Conservation (phyloP, 2,888 invertebrate species). For the Nyleta sp. region DNA sequence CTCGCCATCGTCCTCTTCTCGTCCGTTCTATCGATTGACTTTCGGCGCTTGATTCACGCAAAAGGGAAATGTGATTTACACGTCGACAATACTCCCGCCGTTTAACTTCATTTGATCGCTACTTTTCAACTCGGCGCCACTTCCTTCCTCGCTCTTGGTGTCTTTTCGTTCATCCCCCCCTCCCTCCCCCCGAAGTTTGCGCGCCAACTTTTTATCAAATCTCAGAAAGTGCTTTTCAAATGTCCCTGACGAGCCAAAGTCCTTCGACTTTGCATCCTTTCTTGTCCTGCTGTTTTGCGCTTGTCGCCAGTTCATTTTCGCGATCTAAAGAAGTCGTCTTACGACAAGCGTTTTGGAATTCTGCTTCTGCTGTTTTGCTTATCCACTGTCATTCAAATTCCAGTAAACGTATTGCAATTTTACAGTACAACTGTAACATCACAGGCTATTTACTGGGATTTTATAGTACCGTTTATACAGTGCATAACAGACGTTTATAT, state of each 20-base stretch:
- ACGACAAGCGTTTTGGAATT: too few species aligned
- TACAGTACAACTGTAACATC: too few species aligned
- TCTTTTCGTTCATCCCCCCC: neutral
- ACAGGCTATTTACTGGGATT: too few species aligned
- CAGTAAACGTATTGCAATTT: too few species aligned
- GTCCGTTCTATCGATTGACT: slow-evolving; percentile 46
- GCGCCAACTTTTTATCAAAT: slow-evolving; percentile 28
- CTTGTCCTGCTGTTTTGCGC: too few species aligned
- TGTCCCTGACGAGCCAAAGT: neutral
- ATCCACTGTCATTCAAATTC: too few species aligned
- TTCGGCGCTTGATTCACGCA: slow-evolving; percentile 38
- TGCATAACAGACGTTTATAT: neutral
- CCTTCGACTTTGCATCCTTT: neutral
- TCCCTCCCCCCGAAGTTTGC: slow-evolving; percentile 3
- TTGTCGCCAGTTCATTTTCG: too few species aligned
- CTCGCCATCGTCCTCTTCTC: neutral
- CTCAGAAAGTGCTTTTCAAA: slow-evolving; percentile 3
- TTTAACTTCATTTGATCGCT: slow-evolving; percentile 20
- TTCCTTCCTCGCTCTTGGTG: neutral
- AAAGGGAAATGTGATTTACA: slow-evolving; percentile 43
- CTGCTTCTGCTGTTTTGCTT: too few species aligned
- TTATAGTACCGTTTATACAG: too few species aligned
- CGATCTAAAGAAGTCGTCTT: too few species aligned
- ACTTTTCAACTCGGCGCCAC: slow-evolving; percentile 7
- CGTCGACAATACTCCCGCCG: slow-evolving; percentile 21